These are phyloP conservation scores for Paramormyrops kingsleyae DNA, from an alignment of 2,113 vertebrate genomes.

Conservation along the genomic window DNA sequence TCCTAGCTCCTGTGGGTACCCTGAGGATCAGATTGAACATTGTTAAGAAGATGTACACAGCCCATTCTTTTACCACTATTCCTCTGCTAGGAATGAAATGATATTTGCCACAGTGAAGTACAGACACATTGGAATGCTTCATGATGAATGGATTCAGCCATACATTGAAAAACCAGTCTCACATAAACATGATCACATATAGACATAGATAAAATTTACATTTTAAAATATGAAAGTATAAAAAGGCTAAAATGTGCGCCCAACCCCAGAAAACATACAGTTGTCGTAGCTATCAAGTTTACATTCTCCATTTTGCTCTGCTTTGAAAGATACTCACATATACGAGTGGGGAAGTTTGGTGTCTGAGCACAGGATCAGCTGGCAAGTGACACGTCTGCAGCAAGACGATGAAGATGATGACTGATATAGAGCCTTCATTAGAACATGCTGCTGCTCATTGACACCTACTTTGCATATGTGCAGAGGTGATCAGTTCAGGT, in stretches of 20 bases:
- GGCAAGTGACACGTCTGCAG: neutral
- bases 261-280: neutral
- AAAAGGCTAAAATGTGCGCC: neutral
- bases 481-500: neutral
- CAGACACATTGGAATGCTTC: neutral
- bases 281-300: neutral
- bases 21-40: neutral
- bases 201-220: neutral
- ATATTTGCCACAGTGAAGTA: neutral
- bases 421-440: neutral
- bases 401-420: neutral
- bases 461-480: neutral
- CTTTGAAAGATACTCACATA: neutral
- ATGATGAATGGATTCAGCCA: neutral
- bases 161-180: neutral
- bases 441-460: neutral
- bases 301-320: neutral
- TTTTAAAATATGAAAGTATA: neutral
- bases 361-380: neutral
- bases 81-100: neutral
- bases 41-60: neutral
- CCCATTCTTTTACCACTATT: neutral
- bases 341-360: neutral
- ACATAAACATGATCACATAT: neutral
- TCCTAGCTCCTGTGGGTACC: neutral